phyloP scores from a whole-genome alignment of 2,113 vertebrate genomes.

The Microcebus murinus region DNA sequence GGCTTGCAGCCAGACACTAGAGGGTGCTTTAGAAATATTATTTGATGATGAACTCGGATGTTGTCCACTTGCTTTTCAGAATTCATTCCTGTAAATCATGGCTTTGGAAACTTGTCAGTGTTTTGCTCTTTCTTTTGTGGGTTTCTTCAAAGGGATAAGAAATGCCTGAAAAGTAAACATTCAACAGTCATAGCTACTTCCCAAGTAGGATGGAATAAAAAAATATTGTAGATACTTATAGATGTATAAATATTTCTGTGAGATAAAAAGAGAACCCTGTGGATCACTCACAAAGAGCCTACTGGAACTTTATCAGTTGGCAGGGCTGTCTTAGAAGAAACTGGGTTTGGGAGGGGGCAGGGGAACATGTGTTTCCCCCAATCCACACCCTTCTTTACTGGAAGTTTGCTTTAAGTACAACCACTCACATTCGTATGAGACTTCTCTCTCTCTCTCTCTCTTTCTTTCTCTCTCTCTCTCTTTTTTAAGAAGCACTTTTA shows the following conservation, averaged over 20 bases:
- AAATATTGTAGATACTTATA: slow-evolving; percentile 69
- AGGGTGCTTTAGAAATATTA: slow-evolving; percentile 75
- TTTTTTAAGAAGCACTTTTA: neutral
- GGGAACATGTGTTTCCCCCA: neutral
- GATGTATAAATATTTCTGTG: slow-evolving; percentile 71
- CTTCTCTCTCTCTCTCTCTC: no score
- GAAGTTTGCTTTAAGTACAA: neutral
- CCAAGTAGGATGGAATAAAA: slow-evolving; percentile 56
- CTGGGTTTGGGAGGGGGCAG: neutral
- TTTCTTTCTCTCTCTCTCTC: neutral
- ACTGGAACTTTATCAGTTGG: slow-evolving; percentile 60
- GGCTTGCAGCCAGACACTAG: slow-evolving; percentile 52
- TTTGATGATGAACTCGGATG: slow-evolving; percentile 71
- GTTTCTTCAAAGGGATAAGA: slow-evolving; percentile 79
- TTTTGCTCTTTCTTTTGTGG: slow-evolving; percentile 65
- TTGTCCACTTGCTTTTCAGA: slow-evolving; percentile 67
- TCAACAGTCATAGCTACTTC: slow-evolving; percentile 38
- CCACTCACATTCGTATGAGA: neutral
- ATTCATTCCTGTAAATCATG: slow-evolving; percentile 66
- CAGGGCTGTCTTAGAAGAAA: slow-evolving; percentile 43
- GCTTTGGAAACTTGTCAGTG: slow-evolving; percentile 59
- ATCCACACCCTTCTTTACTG: neutral
- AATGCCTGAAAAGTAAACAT: slow-evolving; percentile 73
- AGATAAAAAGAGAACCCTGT: slow-evolving; percentile 76
- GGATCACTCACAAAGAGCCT: slow-evolving; percentile 60